Percentiles rank a stretch among this genome's conserved stretches.
These are phyloP conservation scores for Tinea trinotella DNA, from an alignment of 2,888 invertebrate genomes.

Conservation along the genomic window DNA sequence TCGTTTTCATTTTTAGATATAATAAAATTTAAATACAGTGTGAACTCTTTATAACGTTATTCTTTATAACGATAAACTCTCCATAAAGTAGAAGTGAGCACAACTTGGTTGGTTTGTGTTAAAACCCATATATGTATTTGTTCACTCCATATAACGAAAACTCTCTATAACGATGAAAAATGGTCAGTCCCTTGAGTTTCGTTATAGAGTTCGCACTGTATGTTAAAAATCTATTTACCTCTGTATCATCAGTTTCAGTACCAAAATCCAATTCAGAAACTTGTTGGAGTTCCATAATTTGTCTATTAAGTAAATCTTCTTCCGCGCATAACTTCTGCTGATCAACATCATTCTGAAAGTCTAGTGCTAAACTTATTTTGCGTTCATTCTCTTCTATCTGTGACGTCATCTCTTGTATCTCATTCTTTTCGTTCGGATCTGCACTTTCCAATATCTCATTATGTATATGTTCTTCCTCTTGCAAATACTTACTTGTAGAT, in stretches of 20 bases:
- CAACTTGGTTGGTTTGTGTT: too few relatives aligned
- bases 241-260: constrained; percentile 86
- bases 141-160: background rate
- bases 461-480: constrained; percentile 55
- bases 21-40: background rate
- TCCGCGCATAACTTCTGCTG: constrained; percentile 82
- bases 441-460: constrained; percentile 55
- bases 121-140: too few relatives aligned
- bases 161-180: too few relatives aligned
- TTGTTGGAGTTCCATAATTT: constrained; percentile 81
- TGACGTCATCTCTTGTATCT: constrained; percentile 66
- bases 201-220: too few relatives aligned
- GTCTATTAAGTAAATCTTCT: constrained; percentile 81
- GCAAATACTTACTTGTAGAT: constrained; percentile 53
- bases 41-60: too few relatives aligned
- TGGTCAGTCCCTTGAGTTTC: too few relatives aligned
- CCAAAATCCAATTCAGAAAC: constrained; percentile 83
- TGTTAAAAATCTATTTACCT: constrained; percentile 46
- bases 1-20: background rate
- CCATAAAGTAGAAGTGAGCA: too few relatives aligned
- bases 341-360: constrained; percentile 80
- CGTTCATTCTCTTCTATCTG: constrained; percentile 68
- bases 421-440: constrained; percentile 63
- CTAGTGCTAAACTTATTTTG: constrained; percentile 73
- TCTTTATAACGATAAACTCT: too few relatives aligned